phyloP scores from a whole-genome alignment of 2,888 invertebrate species.

The Pandemis cinnamomeana region DNA sequence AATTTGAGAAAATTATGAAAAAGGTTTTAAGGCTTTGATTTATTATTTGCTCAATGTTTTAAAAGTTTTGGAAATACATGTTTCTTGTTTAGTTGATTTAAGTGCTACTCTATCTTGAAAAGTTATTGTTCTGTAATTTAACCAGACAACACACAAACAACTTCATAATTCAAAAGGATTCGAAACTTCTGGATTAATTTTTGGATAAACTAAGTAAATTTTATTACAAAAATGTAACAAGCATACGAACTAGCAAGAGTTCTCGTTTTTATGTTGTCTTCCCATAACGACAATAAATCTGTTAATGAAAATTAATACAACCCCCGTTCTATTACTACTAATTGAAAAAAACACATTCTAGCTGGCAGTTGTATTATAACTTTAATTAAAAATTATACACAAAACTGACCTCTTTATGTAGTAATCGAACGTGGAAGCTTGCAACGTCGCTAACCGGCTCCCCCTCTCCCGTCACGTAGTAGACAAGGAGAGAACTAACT shows the following conservation, averaged over 20 bases:
- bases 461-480: constrained; percentile 87
- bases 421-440: constrained; percentile 86
- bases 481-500: constrained; percentile 87
- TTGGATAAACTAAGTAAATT: background rate
- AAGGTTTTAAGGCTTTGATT: too few relatives aligned
- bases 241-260: too few relatives aligned
- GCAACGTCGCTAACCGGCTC: constrained; percentile 88
- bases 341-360: too few relatives aligned
- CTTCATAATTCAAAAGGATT: constrained; percentile 17
- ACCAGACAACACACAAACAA: constrained; percentile 5
- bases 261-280: too few relatives aligned
- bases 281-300: too few relatives aligned
- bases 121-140: constrained; percentile 10
- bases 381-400: constrained; percentile 76
- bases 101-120: background rate
- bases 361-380: too few relatives aligned
- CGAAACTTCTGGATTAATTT: background rate
- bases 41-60: too few relatives aligned
- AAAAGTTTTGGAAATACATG: too few relatives aligned
- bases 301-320: too few relatives aligned
- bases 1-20: background rate
- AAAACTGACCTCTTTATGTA: constrained; percentile 84
- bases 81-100: background rate
- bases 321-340: too few relatives aligned
- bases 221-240: too few relatives aligned